Percentiles rank a stretch among this genome's conserved stretches.
phyloP scores from a whole-genome alignment of 2,113 vertebrate genomes.

The Bubo blakistoni region DNA sequence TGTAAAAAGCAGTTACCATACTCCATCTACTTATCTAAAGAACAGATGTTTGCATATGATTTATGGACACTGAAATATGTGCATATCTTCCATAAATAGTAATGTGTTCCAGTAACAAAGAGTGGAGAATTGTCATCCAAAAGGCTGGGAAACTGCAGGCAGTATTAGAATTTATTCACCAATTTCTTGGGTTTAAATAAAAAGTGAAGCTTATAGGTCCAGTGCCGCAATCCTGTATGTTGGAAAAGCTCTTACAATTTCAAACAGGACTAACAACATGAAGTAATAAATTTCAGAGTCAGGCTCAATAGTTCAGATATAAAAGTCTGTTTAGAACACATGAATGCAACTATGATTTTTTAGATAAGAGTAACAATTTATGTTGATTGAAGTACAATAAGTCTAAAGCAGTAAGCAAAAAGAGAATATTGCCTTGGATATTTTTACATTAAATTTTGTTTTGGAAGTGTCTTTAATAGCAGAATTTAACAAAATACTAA shows the following conservation, averaged over 20 bases:
- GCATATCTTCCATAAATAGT: conserved; percentile 63
- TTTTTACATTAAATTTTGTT: background rate
- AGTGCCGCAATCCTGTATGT: background rate
- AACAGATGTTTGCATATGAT: conserved; percentile 66
- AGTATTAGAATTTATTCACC: background rate
- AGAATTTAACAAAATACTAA: background rate
- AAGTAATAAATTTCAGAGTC: background rate
- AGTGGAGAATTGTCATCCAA: background rate
- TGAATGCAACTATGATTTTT: background rate
- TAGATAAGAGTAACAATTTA: background rate
- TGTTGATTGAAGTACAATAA: background rate
- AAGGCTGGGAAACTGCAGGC: background rate
- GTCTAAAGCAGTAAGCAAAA: background rate
- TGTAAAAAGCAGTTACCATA: conserved; percentile 58
- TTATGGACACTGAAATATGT: conserved; percentile 56
- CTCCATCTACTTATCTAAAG: conserved; percentile 57
- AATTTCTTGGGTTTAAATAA: background rate
- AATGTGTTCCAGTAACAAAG: conserved; percentile 45
- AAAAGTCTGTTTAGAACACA: background rate
- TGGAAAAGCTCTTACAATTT: background rate
- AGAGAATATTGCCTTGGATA: background rate
- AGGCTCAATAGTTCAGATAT: background rate
- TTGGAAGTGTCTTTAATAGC: background rate
- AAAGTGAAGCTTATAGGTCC: background rate
- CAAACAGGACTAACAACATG: background rate